Conservation (phyloP, 2,797 vertebrate species). For the Apodemus agrarius region DNA sequence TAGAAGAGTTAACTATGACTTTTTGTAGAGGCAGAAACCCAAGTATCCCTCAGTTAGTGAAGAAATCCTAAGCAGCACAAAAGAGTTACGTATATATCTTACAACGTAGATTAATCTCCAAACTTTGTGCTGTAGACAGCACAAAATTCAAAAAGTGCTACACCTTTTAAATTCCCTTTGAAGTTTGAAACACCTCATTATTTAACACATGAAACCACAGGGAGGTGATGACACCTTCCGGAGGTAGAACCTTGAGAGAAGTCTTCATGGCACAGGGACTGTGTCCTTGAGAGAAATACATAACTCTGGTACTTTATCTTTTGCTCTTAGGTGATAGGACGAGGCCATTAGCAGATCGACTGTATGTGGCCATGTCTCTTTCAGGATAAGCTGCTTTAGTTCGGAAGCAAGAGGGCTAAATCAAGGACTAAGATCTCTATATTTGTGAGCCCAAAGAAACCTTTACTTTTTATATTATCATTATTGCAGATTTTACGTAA, state of each 20-base stretch:
- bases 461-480: neutral
- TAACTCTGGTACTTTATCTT: neutral
- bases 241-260: neutral
- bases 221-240: neutral
- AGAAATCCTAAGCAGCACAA: neutral
- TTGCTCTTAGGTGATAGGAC: neutral
- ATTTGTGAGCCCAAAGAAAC: neutral
- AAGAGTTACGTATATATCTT: neutral
- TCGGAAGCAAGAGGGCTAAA: neutral
- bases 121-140: neutral
- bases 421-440: neutral
- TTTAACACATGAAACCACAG: neutral
- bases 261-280: no score
- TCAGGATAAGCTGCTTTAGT: neutral
- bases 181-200: no score
- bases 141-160: neutral
- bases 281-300: neutral
- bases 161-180: neutral
- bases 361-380: neutral
- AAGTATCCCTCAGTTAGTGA: neutral
- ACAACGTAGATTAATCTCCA: neutral
- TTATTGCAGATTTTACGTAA: neutral
- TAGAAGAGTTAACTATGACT: neutral
- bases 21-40: neutral
- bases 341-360: neutral